Base-by-base conservation (phyloP, 2,797 vertebrate species). In the Rhinophrynus dorsalis region DNA sequence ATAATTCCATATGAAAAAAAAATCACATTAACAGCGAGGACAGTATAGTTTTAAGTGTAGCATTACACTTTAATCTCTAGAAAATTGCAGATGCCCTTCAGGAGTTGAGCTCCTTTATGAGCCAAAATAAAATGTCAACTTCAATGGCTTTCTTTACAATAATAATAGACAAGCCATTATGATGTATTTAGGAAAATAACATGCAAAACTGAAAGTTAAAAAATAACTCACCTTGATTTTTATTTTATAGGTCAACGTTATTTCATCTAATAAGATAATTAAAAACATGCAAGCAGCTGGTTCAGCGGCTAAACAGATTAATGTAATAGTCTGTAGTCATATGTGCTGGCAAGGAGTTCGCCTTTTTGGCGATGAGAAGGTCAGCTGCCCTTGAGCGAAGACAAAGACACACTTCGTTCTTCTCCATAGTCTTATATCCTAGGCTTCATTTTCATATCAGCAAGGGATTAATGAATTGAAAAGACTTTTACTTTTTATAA, bases 271-370 rank as follows among this genome's bases (percentile, higher is more conserved):
- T 90, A 90, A 88, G 86, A 90, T 90, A 90, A 90, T 90, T 90
- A 90, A 90, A 91, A 88, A 90, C 89, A 89, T 86, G 84, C 85
- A 88, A 89, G 84, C 87, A 90, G 88, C 89, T 91, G 89, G 87
- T 85, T 87, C 85, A 85, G 85, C 81, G 85, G 88, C 85, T 89
- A 90, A 90, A 88, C 82, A 90, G 86, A 90, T 88, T 91, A 90
- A 90, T 88, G 84, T 90, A 88, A 90, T 89, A 89, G 88, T 90
- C 87, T 89, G 82, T 83, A 88, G 86, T 89, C 84, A 84, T 83
- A 89, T 89, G 88, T 85, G 89, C 83, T 91, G 88, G 89, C 88
- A 90, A 89, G 83, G 78, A 86, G 88, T 85, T 91, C 68, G 82
- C 81, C 85, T 88, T 84, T 88, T 87, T 84, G 85, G 85, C 77